Percentiles rank a stretch among this genome's conserved stretches.
Evolutionary conservation across 1,140 invertebrate genomes (phyloP).

Genomic region (Philotrypesis tridentata): DNA sequence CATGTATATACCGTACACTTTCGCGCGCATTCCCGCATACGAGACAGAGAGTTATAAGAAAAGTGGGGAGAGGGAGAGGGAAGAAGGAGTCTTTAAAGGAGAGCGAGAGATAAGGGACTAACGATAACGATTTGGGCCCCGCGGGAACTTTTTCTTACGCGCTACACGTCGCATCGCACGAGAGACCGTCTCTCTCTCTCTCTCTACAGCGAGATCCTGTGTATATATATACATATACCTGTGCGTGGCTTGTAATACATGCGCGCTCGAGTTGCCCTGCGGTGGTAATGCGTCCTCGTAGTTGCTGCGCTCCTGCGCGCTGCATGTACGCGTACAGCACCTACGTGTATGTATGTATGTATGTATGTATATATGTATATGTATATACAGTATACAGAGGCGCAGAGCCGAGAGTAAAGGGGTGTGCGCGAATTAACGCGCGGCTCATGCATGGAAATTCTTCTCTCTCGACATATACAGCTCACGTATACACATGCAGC

Average conservation of each 20-base stretch:
- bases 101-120: constrained; percentile 64
- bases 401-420: neutral
- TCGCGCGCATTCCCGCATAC: neutral
- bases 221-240: neutral
- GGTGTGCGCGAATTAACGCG: constrained; percentile 31
- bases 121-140: constrained; percentile 69
- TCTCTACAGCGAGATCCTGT: no score
- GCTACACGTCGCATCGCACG: constrained; percentile 4
- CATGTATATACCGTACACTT: neutral
- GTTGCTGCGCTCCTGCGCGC: neutral
- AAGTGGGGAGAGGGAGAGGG: neutral
- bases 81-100: constrained; percentile 55
- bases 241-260: neutral
- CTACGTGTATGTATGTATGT: neutral
- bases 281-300: neutral
- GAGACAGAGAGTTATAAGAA: neutral
- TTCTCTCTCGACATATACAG: neutral
- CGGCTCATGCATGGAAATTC: constrained; percentile 36
- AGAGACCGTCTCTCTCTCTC: neutral
- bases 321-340: no score
- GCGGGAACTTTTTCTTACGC: constrained; percentile 67
- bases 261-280: neutral
- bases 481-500: no score
- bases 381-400: neutral
- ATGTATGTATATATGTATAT: neutral